Evolutionary conservation across 2,797 vertebrate species (phyloP).

Genomic region (Myoxocephalus aenaeus): DNA sequence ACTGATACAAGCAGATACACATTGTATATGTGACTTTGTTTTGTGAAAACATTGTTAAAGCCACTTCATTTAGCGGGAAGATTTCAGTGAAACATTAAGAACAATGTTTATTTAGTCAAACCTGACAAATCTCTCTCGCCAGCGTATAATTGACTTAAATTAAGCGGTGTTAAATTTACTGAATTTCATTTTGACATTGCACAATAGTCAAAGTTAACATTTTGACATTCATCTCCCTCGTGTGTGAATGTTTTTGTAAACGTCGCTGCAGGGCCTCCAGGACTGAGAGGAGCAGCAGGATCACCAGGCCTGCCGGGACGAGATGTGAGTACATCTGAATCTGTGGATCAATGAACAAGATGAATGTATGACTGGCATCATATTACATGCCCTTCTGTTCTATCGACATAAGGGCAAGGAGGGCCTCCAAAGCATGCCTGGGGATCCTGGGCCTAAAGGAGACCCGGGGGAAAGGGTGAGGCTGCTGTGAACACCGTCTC

Average conservation of each 20-base stretch:
- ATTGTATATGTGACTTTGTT: neutral
- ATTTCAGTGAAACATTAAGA: neutral
- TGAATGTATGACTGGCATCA: neutral
- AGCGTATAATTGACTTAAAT: constrained; percentile 16
- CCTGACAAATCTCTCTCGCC: constrained; percentile 4
- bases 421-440: constrained; percentile 80
- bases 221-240: neutral
- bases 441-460: constrained; percentile 84
- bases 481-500: constrained; percentile 17
- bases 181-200: constrained; percentile 15
- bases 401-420: constrained; percentile 78
- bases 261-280: constrained; percentile 80
- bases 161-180: neutral
- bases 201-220: neutral
- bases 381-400: constrained; percentile 20
- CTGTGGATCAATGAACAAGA: constrained; percentile 2
- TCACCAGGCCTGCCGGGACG: constrained; percentile 80
- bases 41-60: neutral
- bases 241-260: constrained; percentile 22
- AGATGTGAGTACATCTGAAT: constrained; percentile 73
- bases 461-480: constrained; percentile 86
- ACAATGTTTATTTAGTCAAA: constrained; percentile 27
- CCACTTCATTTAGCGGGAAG: neutral
- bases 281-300: constrained; percentile 86
- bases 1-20: neutral